phyloP scores from a whole-genome alignment of 2,888 invertebrate genomes.

The Andrena dorsata region DNA sequence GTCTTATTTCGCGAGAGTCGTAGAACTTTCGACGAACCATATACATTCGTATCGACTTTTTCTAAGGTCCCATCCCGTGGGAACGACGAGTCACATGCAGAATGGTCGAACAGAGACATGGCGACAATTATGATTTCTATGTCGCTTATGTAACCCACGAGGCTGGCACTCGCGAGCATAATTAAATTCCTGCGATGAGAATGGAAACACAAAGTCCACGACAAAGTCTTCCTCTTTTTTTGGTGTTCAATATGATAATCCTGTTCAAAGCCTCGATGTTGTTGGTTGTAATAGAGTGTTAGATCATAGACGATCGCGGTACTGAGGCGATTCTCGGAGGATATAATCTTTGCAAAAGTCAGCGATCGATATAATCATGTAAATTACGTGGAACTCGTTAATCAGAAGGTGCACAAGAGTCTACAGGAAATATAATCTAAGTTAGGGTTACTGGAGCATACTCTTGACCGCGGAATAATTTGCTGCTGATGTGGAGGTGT shows the following conservation, averaged over 20 bases:
- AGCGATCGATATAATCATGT: not conserved
- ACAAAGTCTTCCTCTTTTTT: no score
- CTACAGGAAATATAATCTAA: not conserved
- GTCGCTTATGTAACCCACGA: conserved; percentile 64
- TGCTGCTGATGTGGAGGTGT: not conserved
- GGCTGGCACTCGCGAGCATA: conserved; percentile 2
- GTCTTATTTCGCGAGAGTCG: not conserved
- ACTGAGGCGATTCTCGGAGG: not conserved
- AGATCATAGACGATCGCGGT: not conserved
- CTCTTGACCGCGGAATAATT: not conserved
- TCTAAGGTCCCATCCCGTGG: conserved; percentile 2
- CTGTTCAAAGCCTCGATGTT: not conserved
- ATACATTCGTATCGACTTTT: conserved; percentile 3
- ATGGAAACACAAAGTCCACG: not conserved
- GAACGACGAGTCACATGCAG: conserved; percentile 7
- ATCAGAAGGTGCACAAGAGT: no score
- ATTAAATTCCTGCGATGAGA: not conserved
- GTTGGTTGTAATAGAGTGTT: conserved; percentile 1
- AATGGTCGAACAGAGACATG: not conserved
- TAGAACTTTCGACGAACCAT: not conserved
- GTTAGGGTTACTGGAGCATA: not conserved
- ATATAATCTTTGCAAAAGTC: not conserved
- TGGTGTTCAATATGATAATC: not conserved
- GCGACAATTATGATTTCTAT: conserved; percentile 70
- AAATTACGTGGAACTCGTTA: not conserved